These are phyloP conservation scores for Gymnocypris eckloni DNA, from an alignment of 2,797 vertebrate genomes.

Conservation along the genomic window DNA sequence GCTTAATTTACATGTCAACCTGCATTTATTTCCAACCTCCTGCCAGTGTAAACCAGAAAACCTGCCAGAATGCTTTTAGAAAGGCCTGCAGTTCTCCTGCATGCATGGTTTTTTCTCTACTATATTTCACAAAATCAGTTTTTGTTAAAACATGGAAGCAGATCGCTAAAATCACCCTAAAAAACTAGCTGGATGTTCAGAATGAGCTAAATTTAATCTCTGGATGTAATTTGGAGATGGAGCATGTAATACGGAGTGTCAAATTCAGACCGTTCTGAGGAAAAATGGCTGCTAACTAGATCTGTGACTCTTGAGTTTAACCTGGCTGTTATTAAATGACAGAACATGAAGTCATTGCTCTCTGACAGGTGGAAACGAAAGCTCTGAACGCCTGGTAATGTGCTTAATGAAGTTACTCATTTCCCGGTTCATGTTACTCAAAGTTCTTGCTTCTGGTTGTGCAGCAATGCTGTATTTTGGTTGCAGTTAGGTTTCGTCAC, in stretches of 20 bases:
- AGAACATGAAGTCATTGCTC: not conserved
- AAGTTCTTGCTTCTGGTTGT: not conserved
- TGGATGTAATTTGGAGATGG: not conserved
- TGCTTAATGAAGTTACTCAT: not conserved
- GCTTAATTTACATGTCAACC: slow-evolving; percentile 17
- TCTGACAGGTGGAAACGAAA: not conserved
- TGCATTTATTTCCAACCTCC: slow-evolving; percentile 1
- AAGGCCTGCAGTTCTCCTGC: not conserved
- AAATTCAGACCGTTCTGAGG: not conserved
- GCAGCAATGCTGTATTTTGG: not conserved
- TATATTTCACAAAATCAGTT: not conserved
- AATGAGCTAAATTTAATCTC: not conserved
- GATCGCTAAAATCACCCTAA: not conserved
- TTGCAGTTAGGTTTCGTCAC: not conserved
- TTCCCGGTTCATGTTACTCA: not conserved
- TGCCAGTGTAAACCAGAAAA: slow-evolving; percentile 47
- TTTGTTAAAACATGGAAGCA: not conserved
- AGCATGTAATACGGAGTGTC: not conserved
- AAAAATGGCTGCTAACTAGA: not conserved
- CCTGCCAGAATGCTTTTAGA: slow-evolving; percentile 1
- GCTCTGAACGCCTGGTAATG: not conserved
- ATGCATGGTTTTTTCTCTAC: not conserved
- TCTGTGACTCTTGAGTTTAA: not conserved
- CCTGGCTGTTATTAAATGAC: not conserved
- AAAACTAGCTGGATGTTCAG: not conserved